These are phyloP conservation scores for Clanis bilineata DNA, from an alignment of 2,888 invertebrate genomes.

Conservation along the genomic window DNA sequence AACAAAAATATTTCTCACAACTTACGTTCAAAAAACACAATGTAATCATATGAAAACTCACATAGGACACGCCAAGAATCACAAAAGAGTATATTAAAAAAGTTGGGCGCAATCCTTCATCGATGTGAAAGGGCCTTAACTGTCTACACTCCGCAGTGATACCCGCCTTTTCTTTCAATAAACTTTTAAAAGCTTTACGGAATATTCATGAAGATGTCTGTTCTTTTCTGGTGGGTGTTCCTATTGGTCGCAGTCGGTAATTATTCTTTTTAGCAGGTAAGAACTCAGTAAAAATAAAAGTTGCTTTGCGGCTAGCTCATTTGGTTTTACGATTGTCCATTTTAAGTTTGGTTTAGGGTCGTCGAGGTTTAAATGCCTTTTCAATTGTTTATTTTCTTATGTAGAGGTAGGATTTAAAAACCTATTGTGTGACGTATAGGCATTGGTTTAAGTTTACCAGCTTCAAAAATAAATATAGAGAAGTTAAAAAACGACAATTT, in stretches of 20 bases:
- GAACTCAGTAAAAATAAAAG: slow-evolving; percentile 53
- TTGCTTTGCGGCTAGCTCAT: slow-evolving; percentile 31
- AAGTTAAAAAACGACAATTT: too few relatives aligned
- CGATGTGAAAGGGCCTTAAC: slow-evolving; percentile 23
- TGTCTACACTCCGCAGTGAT: slow-evolving; percentile 33
- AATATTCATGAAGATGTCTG: slow-evolving; percentile 77
- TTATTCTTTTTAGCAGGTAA: slow-evolving; percentile 47
- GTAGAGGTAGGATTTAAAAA: neutral
- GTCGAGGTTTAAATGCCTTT: neutral
- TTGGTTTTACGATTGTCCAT: slow-evolving; percentile 42
- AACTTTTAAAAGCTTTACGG: slow-evolving; percentile 72
- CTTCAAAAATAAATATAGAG: too few relatives aligned
- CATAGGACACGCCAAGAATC: neutral
- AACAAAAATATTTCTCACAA: too few relatives aligned
- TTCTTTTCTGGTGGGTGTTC: slow-evolving; percentile 77
- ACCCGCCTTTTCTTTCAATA: slow-evolving; percentile 67
- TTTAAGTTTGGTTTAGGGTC: slow-evolving; percentile 35
- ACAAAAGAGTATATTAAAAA: slow-evolving; percentile 1
- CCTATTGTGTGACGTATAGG: too few relatives aligned
- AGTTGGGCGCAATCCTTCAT: slow-evolving; percentile 8
- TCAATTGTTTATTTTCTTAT: neutral
- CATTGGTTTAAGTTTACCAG: too few relatives aligned
- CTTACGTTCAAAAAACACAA: neutral
- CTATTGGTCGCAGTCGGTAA: slow-evolving; percentile 56
- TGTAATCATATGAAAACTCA: neutral